Percentiles rank a stretch among this genome's conserved stretches.
These are phyloP conservation scores for Drepana arcuata DNA, from an alignment of 1,140 invertebrate species.

Conservation along the genomic window DNA sequence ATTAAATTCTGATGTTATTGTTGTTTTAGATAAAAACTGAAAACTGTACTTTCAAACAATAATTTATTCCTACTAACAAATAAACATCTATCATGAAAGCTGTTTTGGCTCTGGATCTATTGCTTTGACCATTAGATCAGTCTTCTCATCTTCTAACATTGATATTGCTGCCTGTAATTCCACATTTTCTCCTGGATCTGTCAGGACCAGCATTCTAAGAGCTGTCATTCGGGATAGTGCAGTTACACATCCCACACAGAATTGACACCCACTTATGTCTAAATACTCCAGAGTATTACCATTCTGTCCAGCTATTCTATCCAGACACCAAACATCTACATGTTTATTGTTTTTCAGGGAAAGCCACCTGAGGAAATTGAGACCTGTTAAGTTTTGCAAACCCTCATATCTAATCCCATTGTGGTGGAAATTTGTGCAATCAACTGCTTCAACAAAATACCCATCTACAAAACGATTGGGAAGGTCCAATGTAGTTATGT, in stretches of 20 bases:
- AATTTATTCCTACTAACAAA: no score
- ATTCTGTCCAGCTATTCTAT: slow-evolving; percentile 49
- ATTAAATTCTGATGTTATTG: no score
- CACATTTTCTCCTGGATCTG: slow-evolving; percentile 47
- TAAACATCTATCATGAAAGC: no score
- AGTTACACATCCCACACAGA: slow-evolving; percentile 41
- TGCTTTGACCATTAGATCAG: slow-evolving; percentile 48
- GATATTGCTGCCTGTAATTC: slow-evolving; percentile 49
- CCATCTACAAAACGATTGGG: slow-evolving; percentile 43
- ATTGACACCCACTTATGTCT: slow-evolving; percentile 49
- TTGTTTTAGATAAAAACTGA: no score
- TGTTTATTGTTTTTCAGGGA: slow-evolving; percentile 51
- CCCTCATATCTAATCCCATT: slow-evolving; percentile 63
- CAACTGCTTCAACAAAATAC: slow-evolving; percentile 55
- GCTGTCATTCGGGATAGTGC: slow-evolving; percentile 48
- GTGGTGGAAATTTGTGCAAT: slow-evolving; percentile 52
- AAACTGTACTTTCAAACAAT: no score
- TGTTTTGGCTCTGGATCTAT: no score
- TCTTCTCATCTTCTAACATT: slow-evolving; percentile 48
- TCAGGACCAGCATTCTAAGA: slow-evolving; percentile 45
- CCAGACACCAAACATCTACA: slow-evolving; percentile 65
- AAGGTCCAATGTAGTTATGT: slow-evolving; percentile 32
- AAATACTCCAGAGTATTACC: slow-evolving; percentile 51
- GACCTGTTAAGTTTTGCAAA: slow-evolving; percentile 39
- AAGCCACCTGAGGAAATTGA: slow-evolving; percentile 59